Percentiles rank a stretch among this genome's conserved stretches.
Conservation (phyloP, 2,797 vertebrate species). For the Labeo calbasu region DNA sequence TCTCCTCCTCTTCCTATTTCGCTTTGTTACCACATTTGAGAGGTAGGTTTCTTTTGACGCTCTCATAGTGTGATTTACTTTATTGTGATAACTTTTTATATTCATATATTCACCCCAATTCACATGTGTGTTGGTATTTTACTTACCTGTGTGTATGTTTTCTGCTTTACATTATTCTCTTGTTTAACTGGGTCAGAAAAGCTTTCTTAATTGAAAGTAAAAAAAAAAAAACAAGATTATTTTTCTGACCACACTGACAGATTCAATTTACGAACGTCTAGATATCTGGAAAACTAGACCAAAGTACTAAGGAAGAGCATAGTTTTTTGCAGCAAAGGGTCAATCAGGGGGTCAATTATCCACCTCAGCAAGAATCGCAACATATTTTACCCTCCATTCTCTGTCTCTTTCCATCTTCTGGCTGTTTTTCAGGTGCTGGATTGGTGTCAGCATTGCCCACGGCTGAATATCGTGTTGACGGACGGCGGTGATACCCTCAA, state of each 20-base stretch:
- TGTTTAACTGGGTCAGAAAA: neutral
- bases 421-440: constrained; percentile 60
- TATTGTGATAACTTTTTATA: too few species aligned
- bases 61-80: too few species aligned
- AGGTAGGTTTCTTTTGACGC: too few species aligned
- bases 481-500: constrained; percentile 49
- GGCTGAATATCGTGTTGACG: constrained; percentile 64
- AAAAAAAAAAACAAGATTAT: neutral
- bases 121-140: too few species aligned
- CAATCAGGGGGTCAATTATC: constrained; percentile 69
- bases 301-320: too few species aligned
- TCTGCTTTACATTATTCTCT: too few species aligned
- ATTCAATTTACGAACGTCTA: neutral
- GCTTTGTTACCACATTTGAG: too few species aligned
- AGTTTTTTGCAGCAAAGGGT: constrained; percentile 40
- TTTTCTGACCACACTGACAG: neutral
- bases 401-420: constrained; percentile 60
- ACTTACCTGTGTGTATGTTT: too few species aligned
- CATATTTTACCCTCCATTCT: constrained; percentile 65
- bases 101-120: too few species aligned
- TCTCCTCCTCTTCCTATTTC: too few species aligned
- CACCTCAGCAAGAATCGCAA: constrained; percentile 65
- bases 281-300: neutral
- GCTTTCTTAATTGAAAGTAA: neutral
- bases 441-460: constrained; percentile 57